Base-by-base conservation (phyloP, 64 coral and sea anemone species). In the Montipora foliosa region DNA sequence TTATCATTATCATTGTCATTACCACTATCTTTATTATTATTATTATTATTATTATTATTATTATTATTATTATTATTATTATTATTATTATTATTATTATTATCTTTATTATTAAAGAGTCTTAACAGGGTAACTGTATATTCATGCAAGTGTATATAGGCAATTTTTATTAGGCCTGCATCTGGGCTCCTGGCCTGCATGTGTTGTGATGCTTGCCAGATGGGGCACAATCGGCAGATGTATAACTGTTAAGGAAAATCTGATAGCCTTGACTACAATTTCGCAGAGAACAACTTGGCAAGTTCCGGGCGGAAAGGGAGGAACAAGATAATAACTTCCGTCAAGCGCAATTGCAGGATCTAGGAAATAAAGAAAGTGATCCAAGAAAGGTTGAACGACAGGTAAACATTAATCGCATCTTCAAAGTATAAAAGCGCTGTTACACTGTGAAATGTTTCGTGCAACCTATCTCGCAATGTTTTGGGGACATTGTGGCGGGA, bases 201-300 rank as follows among this genome's bases (percentile, higher is more conserved):
- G 67, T 71, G 3, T 5, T 71, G 2, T 71, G 67, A 71, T 71
- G 67, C 16, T 71, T 71, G 67, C 67, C 67, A 12, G 16, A 71
- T 71, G 67, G 67, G 67, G 67, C 67, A 12, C 67, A 71, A 71
- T 71, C 67, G 6, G 67, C 67, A 71, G 5, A 71, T 71, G 67
- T 71, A 71, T 14, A 71, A 5, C 67, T 71, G 67, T 12, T 71
- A 71, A 5, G 67, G 52, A 9, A 12, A 71, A 71, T 3, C 67
- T 71, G 15, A 71, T 71, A 71, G 67, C 67, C 67, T 71, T 71
- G 67, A 71, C 67, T 71, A 5, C 67, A 71, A 71, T 71, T 71
- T 71, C 67, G 9, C 67, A 71, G 67, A 71, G 67, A 71, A 71
- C 67, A 71, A 71, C 4, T 71, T 71, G 67, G 20, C 67, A 71